Percentiles rank a stretch among this genome's conserved stretches.
These are phyloP conservation scores for Zaprionus ghesquierei DNA, from an alignment of 1,140 invertebrate species.

Conservation along the genomic window DNA sequence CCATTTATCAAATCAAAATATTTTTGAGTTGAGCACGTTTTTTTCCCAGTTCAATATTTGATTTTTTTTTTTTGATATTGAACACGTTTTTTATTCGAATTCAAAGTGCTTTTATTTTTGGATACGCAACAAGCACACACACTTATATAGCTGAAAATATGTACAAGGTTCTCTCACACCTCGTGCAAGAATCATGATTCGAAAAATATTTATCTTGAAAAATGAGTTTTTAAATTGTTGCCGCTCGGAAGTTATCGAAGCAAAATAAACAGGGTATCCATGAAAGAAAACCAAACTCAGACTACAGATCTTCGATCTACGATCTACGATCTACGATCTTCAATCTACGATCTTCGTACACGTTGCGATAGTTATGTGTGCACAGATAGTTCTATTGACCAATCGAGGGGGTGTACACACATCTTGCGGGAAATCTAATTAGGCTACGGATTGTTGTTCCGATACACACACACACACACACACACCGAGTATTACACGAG, in stretches of 20 bases:
- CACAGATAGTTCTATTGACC: neutral
- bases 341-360: too few relatives aligned
- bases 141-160: neutral
- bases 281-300: too few relatives aligned
- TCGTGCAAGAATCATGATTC: neutral
- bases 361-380: neutral
- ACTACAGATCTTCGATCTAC: too few relatives aligned
- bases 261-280: neutral
- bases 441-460: neutral
- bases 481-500: too few relatives aligned
- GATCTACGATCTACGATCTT: too few relatives aligned
- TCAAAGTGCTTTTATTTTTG: neutral
- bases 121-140: neutral
- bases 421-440: conserved; percentile 4
- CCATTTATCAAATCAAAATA: neutral
- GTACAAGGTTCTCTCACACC: neutral
- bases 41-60: neutral
- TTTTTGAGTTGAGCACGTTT: neutral
- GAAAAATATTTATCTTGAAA: neutral
- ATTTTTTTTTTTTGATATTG: neutral
- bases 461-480: too few relatives aligned
- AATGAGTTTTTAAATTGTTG: neutral
- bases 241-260: neutral
- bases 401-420: neutral
- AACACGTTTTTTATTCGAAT: neutral